A percentile compares a stretch with the other conserved stretches of the same genome.
Evolutionary conservation across 2,113 vertebrate species (phyloP).

Genomic region (Stegastes partitus): DNA sequence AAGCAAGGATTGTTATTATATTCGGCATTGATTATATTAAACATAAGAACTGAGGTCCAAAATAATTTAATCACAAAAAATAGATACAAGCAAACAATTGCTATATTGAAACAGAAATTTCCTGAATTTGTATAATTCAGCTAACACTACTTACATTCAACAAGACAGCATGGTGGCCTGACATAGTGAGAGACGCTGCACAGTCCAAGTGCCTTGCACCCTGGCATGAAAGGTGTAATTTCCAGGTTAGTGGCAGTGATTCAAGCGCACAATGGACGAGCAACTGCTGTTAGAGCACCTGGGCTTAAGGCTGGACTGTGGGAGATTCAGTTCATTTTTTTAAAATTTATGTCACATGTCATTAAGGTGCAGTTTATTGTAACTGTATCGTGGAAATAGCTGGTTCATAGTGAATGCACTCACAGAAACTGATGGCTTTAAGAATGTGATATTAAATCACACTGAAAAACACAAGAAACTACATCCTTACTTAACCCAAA

Average conservation of each 20-base stretch:
- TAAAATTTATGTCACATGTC: too few species aligned
- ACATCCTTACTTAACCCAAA: too few species aligned
- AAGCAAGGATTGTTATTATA: background rate
- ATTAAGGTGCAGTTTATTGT: too few species aligned
- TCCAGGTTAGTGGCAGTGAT: background rate
- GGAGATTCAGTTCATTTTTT: background rate
- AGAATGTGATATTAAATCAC: too few species aligned
- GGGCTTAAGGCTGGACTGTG: background rate
- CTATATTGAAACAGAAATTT: too few species aligned
- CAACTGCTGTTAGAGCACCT: background rate
- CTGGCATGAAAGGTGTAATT: background rate
- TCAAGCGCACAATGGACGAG: background rate
- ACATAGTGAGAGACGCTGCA: background rate
- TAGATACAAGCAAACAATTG: background rate
- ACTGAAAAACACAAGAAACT: too few species aligned
- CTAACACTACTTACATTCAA: background rate
- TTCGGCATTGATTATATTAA: too few species aligned
- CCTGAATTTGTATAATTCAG: too few species aligned
- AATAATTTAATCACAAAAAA: background rate
- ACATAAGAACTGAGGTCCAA: background rate
- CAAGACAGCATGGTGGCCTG: background rate
- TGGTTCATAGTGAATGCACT: too few species aligned
- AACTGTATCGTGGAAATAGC: too few species aligned
- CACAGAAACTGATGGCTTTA: too few species aligned
- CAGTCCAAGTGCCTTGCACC: background rate